A percentile compares a stretch with the other conserved stretches of the same genome.
These are phyloP conservation scores for Dryobates pubescens DNA, from an alignment of 2,797 vertebrate species.

Conservation along the genomic window DNA sequence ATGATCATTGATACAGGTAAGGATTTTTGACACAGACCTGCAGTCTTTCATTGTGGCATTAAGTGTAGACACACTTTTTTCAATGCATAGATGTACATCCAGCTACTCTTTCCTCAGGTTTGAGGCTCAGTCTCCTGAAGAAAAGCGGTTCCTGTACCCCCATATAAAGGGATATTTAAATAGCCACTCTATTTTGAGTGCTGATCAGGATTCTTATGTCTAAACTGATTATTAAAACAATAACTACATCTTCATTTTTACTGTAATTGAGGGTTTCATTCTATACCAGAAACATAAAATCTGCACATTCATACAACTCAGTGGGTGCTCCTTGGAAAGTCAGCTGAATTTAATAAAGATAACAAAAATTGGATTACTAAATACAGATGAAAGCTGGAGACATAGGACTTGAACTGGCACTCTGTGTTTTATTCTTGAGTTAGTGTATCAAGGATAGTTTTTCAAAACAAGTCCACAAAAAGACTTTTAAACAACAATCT, in stretches of 20 bases:
- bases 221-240: constrained; percentile 69
- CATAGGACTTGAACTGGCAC: constrained; percentile 26
- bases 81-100: neutral
- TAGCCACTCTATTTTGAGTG: constrained; percentile 30
- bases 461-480: constrained; percentile 50
- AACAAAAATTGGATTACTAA: constrained; percentile 65
- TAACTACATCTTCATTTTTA: constrained; percentile 60
- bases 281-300: constrained; percentile 54
- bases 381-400: constrained; percentile 60
- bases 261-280: constrained; percentile 57
- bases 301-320: constrained; percentile 66
- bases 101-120: neutral
- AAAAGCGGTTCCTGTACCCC: neutral
- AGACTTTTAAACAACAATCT: constrained; percentile 51
- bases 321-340: constrained; percentile 57
- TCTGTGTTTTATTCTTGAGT: constrained; percentile 17
- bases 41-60: neutral
- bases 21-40: neutral
- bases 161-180: neutral
- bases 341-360: constrained; percentile 61
- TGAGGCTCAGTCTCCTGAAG: neutral
- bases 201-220: constrained; percentile 43
- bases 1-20: neutral
- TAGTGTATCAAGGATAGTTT: constrained; percentile 39
- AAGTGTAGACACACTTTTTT: neutral